Conservation (phyloP, 2,888 invertebrate species). For the Amphipyra berbera region DNA sequence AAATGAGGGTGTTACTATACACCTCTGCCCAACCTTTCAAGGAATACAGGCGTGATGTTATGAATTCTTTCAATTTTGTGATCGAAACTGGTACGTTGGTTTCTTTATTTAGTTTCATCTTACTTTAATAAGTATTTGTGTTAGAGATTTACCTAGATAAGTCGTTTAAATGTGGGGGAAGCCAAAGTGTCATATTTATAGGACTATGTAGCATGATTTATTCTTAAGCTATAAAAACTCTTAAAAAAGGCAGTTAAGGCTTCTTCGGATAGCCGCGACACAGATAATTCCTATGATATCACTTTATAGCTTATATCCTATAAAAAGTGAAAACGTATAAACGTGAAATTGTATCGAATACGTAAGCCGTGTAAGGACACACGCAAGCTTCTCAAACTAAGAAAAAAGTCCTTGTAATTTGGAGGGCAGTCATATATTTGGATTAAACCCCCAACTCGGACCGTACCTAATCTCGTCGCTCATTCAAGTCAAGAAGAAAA, state of each 20-base stretch:
- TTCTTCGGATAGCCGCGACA: conserved; percentile 39
- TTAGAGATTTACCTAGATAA: no score
- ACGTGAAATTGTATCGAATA: conserved; percentile 36
- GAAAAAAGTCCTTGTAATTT: conserved; percentile 47
- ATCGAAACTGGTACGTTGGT: no score
- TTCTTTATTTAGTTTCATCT: no score
- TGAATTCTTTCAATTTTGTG: no score
- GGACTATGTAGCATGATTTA: conserved; percentile 17
- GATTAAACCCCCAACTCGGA: conserved; percentile 64
- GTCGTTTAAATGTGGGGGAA: no score
- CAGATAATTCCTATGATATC: conserved; percentile 35
- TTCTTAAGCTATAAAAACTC: conserved; percentile 4
- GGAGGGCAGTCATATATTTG: conserved; percentile 67
- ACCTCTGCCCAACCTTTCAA: no score
- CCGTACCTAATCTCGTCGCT: conserved; percentile 63
- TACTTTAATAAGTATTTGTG: no score
- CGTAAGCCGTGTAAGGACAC: conserved; percentile 41
- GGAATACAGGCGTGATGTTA: no score
- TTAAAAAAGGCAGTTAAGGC: conserved; percentile 19
- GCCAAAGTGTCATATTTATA: no score
- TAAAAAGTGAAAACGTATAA: conserved; percentile 32
- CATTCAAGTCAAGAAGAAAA: conserved; percentile 59
- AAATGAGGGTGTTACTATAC: no score
- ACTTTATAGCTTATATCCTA: conserved; percentile 28
- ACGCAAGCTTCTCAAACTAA: conserved; percentile 12